A percentile compares a stretch with the other conserved stretches of the same genome.
Conservation (phyloP, 37 sponge, comb jelly and placozoan genomes). For the Lycopodina hypogea region DNA sequence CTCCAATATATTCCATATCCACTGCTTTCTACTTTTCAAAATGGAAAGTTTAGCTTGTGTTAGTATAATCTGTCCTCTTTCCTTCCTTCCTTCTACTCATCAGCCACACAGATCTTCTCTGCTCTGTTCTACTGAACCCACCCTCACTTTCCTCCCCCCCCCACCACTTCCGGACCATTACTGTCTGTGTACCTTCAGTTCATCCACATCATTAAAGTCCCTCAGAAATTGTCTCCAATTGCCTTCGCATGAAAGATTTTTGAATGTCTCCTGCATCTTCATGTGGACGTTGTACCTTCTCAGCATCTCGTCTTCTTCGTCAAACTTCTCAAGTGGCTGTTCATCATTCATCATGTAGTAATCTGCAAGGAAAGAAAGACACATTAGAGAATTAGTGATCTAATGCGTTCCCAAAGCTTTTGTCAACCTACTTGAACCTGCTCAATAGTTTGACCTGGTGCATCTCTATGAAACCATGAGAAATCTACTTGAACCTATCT, state of each 20-base stretch:
- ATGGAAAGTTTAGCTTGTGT: too few relatives aligned
- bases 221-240: background rate
- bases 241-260: background rate
- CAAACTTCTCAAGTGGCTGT: constrained; percentile 33
- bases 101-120: too few relatives aligned
- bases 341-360: constrained; percentile 14
- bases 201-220: background rate
- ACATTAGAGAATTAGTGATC: background rate
- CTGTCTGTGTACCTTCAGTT: background rate
- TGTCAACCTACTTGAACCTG: background rate
- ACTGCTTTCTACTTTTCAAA: too few relatives aligned
- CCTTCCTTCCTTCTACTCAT: too few relatives aligned
- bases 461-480: too few relatives aligned
- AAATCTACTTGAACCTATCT: too few relatives aligned
- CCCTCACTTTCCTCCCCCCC: background rate
- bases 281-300: constrained; percentile 45
- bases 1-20: too few relatives aligned
- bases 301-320: constrained; percentile 71
- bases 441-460: too few relatives aligned
- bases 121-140: too few relatives aligned
- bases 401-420: background rate
- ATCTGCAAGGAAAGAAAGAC: constrained; percentile 15
- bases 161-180: background rate
- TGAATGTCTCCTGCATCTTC: constrained; percentile 25
- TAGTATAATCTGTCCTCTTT: too few relatives aligned